Conservation (phyloP, 2,888 invertebrate genomes). For the Cremastinae sp. region DNA sequence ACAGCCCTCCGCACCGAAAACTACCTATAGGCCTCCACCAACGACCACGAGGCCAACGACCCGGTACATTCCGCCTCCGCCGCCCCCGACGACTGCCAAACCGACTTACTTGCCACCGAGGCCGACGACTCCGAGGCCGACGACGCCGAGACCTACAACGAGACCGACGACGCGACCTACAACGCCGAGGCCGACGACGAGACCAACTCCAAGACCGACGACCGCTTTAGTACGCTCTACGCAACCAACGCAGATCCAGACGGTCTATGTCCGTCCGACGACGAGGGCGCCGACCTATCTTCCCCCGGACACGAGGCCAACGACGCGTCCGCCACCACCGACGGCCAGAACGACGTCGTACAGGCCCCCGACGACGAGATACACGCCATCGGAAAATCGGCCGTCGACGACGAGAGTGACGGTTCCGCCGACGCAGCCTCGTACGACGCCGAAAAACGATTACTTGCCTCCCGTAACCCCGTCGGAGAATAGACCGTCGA, state of each 20-base stretch:
- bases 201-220: constrained; percentile 41
- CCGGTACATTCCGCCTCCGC: constrained; percentile 7
- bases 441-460: too few species aligned
- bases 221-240: constrained; percentile 17
- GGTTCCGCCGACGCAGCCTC: not conserved
- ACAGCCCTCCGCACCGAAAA: constrained; percentile 35
- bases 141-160: not conserved
- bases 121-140: not conserved
- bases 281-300: not conserved
- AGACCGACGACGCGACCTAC: not conserved
- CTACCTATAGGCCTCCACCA: constrained; percentile 10
- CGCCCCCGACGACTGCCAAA: too few species aligned
- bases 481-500: constrained; percentile 14
- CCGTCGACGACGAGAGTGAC: too few species aligned
- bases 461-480: too few species aligned
- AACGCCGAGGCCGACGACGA: constrained; percentile 32
- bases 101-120: not conserved
- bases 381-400: constrained; percentile 26
- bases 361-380: constrained; percentile 50
- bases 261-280: not conserved
- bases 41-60: constrained; percentile 2
- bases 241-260: not conserved
- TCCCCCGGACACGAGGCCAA: too few species aligned
- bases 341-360: constrained; percentile 66
- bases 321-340: too few species aligned